Base-by-base conservation (phyloP, 2,797 vertebrate species). In the Kryptolebias ocellatus region DNA sequence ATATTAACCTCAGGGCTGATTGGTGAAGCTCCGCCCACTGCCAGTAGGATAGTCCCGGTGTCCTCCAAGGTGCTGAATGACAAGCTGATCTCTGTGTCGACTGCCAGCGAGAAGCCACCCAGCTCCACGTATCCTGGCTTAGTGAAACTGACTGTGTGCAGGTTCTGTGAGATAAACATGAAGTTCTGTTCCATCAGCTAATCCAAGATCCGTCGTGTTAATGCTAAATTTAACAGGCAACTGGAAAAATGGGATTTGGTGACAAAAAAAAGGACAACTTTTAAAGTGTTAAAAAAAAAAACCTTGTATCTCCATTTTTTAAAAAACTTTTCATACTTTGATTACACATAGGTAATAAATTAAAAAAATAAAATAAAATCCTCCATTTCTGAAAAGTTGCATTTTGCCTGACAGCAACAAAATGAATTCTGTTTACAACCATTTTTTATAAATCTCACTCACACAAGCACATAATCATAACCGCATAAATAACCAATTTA, bases 61-160 rank as follows among this genome's bases (percentile, higher is more conserved):
- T 98, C 95, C 1, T 92, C 95, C 84, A 92, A 93, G 4, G 97
- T 99, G 92, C 96, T 98, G 93, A 99, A 99, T 10, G 98, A 99
- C 75, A 99, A 89, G 55, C 96, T 97, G 91, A 99, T 96, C 92
- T 99, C 97, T 3, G 96, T 96, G 64, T 92, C 93, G 1, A 94
- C 65, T 0, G 88, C 90, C 58, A 99, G 83, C 1, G 93, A 86
- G 50, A 95, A 87, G 4, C 96, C 95, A 0, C 87, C 75, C 61
- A 99, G 88, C 85, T 98, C 96, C 87, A 99, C 83, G 80, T 92
- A 97, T 2, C 98, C 98, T 1, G 96, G 93, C 71, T 93, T 96
- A 18, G 94, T 92, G 89, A 99, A 98, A 72, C 96, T 98, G 45
- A 99, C 96, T 0, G 94, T 96, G 81, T 96, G 91, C 73, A 98